phyloP scores from a whole-genome alignment of 2,888 invertebrate species.

The Vanessa cardui region DNA sequence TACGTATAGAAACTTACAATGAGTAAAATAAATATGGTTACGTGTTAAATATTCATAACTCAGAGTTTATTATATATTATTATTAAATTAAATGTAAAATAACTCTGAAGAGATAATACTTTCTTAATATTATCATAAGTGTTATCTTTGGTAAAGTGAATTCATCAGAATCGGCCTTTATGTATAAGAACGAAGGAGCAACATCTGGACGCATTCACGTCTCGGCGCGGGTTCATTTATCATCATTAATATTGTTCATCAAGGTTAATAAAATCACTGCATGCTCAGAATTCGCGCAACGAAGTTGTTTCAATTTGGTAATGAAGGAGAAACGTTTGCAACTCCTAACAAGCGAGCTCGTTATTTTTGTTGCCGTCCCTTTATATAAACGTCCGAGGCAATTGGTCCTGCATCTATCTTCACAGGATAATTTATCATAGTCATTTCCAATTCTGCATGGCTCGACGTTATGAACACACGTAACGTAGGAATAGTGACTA shows the following conservation, averaged over 20 bases:
- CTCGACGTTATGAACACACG: slow-evolving; percentile 45
- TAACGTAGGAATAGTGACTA: slow-evolving; percentile 7
- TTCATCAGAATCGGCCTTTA: neutral
- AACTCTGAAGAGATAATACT: too few relatives aligned
- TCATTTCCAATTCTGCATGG: slow-evolving; percentile 64
- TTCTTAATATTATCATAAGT: too few relatives aligned
- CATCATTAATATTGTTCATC: slow-evolving; percentile 43
- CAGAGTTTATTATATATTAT: too few relatives aligned
- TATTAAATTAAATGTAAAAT: too few relatives aligned
- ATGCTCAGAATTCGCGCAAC: slow-evolving; percentile 35
- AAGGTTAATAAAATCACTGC: slow-evolving; percentile 47
- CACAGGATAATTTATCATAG: slow-evolving; percentile 35
- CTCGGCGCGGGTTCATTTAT: slow-evolving; percentile 40
- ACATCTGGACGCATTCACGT: slow-evolving; percentile 15
- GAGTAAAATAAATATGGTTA: too few relatives aligned
- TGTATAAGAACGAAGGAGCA: neutral
- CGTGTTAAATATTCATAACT: too few relatives aligned
- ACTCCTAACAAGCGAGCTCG: slow-evolving; percentile 45
- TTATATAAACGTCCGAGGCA: slow-evolving; percentile 2
- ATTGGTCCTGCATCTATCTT: slow-evolving; percentile 20
- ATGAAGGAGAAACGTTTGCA: slow-evolving; percentile 41
- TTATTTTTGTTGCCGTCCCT: slow-evolving; percentile 23
- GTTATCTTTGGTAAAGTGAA: neutral
- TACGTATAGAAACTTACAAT: too few relatives aligned
- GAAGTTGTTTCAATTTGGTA: slow-evolving; percentile 43